Evolutionary conservation across 2,797 vertebrate genomes (phyloP).

Genomic region (Gambelia wislizenii): DNA sequence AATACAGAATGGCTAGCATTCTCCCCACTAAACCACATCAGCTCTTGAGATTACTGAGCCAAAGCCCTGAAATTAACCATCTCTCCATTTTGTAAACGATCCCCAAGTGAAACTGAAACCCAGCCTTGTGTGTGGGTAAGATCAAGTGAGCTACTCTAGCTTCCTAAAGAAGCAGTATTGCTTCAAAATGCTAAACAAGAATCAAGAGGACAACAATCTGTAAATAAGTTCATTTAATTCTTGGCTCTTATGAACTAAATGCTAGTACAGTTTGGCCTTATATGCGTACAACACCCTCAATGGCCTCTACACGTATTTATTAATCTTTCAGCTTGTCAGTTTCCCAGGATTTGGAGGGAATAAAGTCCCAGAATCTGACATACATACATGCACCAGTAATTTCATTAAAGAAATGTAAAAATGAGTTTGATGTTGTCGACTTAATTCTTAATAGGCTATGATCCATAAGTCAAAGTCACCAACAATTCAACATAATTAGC

Average conservation of each 20-base stretch:
- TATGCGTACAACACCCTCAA: not conserved
- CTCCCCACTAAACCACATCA: not conserved
- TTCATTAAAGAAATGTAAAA: constrained; percentile 68
- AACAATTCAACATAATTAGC: constrained; percentile 66
- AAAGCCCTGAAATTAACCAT: not conserved
- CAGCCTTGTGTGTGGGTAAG: not conserved
- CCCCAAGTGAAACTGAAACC: not conserved
- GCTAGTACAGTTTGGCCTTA: constrained; percentile 49
- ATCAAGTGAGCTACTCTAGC: not conserved
- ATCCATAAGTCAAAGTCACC: constrained; percentile 66
- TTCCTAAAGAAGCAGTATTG: constrained; percentile 37
- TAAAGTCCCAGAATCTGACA: constrained; percentile 50
- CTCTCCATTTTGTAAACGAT: not conserved
- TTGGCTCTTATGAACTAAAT: constrained; percentile 58
- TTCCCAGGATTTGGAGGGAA: constrained; percentile 48
- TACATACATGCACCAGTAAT: constrained; percentile 51
- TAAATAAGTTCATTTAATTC: constrained; percentile 67
- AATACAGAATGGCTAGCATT: not conserved
- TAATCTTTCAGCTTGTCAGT: constrained; percentile 52
- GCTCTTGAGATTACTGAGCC: not conserved
- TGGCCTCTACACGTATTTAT: constrained; percentile 42
- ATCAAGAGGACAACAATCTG: constrained; percentile 64
- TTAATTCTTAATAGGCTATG: constrained; percentile 70
- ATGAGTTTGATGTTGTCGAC: constrained; percentile 60
- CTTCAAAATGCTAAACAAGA: constrained; percentile 57